Percentiles rank a stretch among this genome's conserved stretches.
Conservation (phyloP, 1,140 invertebrate genomes). For the Achatina immaculata region DNA sequence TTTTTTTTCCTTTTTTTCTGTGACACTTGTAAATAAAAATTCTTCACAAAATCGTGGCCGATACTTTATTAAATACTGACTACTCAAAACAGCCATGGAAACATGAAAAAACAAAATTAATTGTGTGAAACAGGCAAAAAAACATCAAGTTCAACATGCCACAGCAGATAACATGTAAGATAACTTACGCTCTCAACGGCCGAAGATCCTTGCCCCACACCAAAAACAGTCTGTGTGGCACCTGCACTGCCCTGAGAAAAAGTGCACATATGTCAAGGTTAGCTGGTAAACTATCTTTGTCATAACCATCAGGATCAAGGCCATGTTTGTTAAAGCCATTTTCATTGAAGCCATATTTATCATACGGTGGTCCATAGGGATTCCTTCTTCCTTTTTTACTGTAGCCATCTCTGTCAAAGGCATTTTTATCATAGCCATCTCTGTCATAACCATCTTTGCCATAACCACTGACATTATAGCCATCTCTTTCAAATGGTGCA, state of each 20-base stretch:
- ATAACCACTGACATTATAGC: background rate
- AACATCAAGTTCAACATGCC: too few relatives aligned
- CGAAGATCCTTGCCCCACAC: background rate
- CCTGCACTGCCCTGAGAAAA: background rate
- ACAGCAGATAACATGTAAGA: too few relatives aligned
- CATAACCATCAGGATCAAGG: conserved; percentile 7
- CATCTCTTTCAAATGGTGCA: background rate
- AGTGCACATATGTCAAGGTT: background rate
- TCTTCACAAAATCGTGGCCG: too few relatives aligned
- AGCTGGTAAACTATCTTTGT: background rate
- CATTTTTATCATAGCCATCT: conserved; percentile 4
- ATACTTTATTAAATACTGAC: too few relatives aligned
- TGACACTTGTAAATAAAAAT: too few relatives aligned
- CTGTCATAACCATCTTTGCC: background rate
- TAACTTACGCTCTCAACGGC: background rate
- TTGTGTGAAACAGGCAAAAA: too few relatives aligned
- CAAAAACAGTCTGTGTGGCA: conserved; percentile 1
- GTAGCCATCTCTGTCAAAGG: conserved; percentile 5
- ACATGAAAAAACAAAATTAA: too few relatives aligned
- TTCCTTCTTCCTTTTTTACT: background rate
- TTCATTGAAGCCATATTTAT: conserved; percentile 1
- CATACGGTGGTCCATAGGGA: background rate
- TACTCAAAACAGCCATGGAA: too few relatives aligned
- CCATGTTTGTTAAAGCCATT: conserved; percentile 7
- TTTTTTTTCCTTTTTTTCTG: too few relatives aligned